phyloP scores from a whole-genome alignment of 1,140 invertebrate species.

The Microvelia longipes region DNA sequence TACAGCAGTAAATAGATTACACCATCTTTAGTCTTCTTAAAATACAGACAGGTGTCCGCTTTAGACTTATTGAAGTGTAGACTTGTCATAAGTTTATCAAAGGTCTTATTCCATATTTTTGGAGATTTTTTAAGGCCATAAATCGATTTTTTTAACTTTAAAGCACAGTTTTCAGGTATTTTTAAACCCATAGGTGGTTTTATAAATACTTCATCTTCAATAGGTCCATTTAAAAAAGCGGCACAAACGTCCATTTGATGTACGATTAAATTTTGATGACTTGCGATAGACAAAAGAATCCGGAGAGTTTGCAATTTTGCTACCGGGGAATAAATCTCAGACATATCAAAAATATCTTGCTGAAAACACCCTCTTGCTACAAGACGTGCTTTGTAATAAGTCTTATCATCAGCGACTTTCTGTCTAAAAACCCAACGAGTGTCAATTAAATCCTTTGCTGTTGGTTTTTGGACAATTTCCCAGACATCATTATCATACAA shows the following conservation, averaged over 20 bases:
- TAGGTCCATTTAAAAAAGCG: conserved; percentile 29
- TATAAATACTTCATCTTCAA: conserved; percentile 30
- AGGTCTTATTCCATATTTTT: conserved; percentile 24
- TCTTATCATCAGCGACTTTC: background rate
- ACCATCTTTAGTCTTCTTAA: background rate
- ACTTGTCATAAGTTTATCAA: conserved; percentile 17
- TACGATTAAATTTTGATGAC: conserved; percentile 16
- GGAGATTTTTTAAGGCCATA: conserved; percentile 29
- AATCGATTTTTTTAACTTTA: conserved; percentile 26
- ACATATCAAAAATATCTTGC: conserved; percentile 18
- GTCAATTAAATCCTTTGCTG: background rate
- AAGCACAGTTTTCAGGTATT: conserved; percentile 19
- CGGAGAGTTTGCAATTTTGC: conserved; percentile 24
- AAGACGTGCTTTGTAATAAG: background rate
- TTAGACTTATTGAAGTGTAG: conserved; percentile 23
- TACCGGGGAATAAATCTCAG: conserved; percentile 28
- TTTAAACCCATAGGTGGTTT: conserved; percentile 22
- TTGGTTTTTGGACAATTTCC: background rate
- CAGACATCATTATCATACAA: background rate
- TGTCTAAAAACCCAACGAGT: background rate
- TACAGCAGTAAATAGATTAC: background rate
- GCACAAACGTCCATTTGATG: conserved; percentile 26
- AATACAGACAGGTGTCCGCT: conserved; percentile 3
- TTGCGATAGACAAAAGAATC: conserved; percentile 22
- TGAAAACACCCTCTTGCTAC: background rate